Percentiles rank a stretch among this genome's conserved stretches.
Conservation (phyloP, 2,797 vertebrate genomes). For the Sciurus vulgaris region DNA sequence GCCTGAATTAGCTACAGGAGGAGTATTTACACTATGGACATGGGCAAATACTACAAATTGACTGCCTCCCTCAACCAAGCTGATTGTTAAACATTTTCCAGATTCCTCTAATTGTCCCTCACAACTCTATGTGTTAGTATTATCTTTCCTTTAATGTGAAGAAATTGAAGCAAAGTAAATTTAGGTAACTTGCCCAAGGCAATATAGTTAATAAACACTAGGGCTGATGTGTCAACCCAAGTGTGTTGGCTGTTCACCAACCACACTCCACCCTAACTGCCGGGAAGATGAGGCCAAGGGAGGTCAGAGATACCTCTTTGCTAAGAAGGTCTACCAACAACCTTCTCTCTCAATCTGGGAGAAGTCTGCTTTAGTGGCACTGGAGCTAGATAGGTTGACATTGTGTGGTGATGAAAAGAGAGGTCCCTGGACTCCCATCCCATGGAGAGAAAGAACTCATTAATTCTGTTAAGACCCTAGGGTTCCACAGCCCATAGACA, state of each 20-base stretch:
- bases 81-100: neutral
- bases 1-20: neutral
- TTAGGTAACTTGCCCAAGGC: neutral
- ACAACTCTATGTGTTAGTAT: neutral
- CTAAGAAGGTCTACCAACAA: neutral
- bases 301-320: neutral
- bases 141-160: neutral
- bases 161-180: neutral
- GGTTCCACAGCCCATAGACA: neutral
- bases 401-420: neutral
- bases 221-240: neutral
- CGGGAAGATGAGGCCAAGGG: neutral
- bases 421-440: conserved; percentile 32
- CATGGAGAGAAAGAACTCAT: conserved; percentile 32
- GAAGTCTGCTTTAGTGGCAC: neutral
- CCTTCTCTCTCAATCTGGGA: neutral
- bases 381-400: neutral
- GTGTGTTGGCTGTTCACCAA: neutral
- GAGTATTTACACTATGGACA: neutral
- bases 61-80: neutral
- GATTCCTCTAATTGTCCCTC: neutral
- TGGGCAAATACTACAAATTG: neutral
- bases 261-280: neutral
- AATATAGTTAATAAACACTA: neutral
- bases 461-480: conserved; percentile 33